phyloP scores from a whole-genome alignment of 2,888 invertebrate genomes.

The Ichneumon xanthorius region DNA sequence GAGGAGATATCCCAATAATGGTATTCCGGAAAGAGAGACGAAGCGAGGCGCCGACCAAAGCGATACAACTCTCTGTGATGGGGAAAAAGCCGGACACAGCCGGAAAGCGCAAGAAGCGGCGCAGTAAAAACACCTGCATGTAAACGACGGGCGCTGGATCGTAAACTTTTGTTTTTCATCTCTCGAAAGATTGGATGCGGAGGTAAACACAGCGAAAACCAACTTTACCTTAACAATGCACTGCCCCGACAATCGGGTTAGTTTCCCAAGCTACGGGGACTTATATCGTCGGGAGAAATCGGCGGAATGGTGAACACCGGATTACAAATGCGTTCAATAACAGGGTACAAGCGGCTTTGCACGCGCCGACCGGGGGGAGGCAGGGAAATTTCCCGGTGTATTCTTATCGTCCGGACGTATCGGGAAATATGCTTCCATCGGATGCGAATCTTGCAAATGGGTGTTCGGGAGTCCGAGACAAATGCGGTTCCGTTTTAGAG shows the following conservation, averaged over 20 bases:
- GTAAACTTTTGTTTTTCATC: background rate
- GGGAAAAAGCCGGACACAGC: background rate
- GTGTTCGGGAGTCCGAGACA: background rate
- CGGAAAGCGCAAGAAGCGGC: background rate
- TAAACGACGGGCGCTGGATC: background rate
- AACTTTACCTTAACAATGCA: background rate
- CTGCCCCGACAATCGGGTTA: background rate
- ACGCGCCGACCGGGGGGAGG: background rate
- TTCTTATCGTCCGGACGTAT: background rate
- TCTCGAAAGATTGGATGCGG: background rate
- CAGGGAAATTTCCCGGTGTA: background rate
- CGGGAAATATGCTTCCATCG: background rate
- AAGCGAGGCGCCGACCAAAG: background rate
- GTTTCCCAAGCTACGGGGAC: background rate
- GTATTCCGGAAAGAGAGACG: slow-evolving; percentile 5
- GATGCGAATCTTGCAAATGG: background rate
- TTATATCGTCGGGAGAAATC: background rate
- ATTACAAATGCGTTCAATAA: background rate
- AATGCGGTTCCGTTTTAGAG: background rate
- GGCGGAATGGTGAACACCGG: background rate
- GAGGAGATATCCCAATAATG: background rate
- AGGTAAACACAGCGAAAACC: background rate
- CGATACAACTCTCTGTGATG: background rate
- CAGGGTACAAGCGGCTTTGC: background rate
- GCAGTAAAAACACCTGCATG: background rate